Conservation (phyloP, 2,797 vertebrate species). For the Myotis pilosus region DNA sequence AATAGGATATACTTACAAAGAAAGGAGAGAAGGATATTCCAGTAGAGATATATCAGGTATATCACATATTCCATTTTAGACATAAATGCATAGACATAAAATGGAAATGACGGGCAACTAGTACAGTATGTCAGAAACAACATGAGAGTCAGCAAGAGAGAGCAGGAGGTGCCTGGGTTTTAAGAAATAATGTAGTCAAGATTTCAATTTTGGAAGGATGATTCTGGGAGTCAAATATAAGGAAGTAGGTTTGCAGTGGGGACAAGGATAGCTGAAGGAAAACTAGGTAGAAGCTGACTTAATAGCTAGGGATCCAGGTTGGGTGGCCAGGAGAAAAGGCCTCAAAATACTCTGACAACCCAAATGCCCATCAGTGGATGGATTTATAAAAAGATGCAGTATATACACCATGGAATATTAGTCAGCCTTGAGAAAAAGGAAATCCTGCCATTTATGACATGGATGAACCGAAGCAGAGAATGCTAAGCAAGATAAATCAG, state of each 20-base stretch:
- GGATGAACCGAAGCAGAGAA: not conserved
- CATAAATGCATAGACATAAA: not conserved
- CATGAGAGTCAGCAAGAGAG: not conserved
- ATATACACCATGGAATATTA: not conserved
- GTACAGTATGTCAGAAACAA: not conserved
- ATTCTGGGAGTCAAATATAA: not conserved
- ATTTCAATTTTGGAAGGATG: not conserved
- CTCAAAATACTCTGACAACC: not conserved
- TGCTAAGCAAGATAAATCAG: not conserved
- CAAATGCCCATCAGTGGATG: not conserved
- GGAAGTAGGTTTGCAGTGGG: not conserved
- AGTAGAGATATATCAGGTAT: not conserved
- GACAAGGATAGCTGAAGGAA: not conserved
- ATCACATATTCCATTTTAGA: not conserved
- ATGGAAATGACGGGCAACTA: not conserved
- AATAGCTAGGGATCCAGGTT: not conserved
- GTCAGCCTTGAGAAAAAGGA: not conserved
- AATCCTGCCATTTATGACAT: not conserved
- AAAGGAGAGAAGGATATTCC: not conserved
- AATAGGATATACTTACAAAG: not conserved
- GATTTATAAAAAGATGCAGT: not conserved
- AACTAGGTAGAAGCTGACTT: not conserved
- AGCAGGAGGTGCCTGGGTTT: not conserved
- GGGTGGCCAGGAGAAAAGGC: not conserved
- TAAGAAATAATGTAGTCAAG: not conserved